Conservation (phyloP, 1,140 invertebrate genomes). For the Drosophila serrata region DNA sequence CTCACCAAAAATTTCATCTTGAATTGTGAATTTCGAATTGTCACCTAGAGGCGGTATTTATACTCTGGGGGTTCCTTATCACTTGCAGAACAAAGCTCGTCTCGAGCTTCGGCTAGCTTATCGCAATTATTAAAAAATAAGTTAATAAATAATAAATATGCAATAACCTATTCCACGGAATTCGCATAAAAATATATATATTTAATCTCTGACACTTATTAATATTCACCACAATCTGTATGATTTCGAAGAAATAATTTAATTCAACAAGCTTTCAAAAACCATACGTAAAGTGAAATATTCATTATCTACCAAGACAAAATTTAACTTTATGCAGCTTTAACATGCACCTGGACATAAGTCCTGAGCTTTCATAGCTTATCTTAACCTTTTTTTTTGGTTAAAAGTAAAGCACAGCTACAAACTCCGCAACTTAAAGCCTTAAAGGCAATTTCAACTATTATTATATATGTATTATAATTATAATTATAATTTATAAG, state of each 20-base stretch:
- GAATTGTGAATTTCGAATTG: not conserved
- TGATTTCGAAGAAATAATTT: too few species aligned
- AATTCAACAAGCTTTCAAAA: too few species aligned
- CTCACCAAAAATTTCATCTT: constrained; percentile 9
- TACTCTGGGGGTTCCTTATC: not conserved
- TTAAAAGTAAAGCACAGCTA: too few species aligned
- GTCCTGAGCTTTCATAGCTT: too few species aligned
- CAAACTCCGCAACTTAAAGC: too few species aligned
- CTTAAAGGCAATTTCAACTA: too few species aligned
- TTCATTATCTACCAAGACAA: too few species aligned
- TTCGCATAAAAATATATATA: not conserved
- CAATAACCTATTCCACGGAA: not conserved
- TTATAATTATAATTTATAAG: too few species aligned
- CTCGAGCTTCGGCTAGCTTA: not conserved
- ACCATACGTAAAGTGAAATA: too few species aligned
- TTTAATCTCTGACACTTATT: not conserved
- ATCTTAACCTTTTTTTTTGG: too few species aligned
- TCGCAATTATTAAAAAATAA: not conserved
- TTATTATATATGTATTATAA: too few species aligned
- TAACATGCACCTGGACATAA: not conserved
- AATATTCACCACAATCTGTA: constrained; percentile 4
- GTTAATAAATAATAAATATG: not conserved
- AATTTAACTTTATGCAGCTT: not conserved
- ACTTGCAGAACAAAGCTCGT: not conserved
- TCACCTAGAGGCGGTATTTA: not conserved